phyloP scores from a whole-genome alignment of 1,140 invertebrate species.

The Drosophila repleta region DNA sequence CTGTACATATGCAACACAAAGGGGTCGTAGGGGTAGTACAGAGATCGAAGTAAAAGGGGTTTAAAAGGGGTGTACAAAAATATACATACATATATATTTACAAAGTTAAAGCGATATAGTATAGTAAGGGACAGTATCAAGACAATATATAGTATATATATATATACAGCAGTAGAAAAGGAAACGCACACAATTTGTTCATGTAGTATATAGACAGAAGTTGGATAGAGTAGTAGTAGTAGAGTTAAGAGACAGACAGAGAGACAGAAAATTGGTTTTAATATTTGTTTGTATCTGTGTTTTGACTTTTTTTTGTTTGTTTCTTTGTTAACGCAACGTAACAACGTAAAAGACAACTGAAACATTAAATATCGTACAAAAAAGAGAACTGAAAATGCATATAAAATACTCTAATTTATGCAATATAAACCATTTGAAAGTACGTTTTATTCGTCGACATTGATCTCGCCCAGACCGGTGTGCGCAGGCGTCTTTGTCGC shows the following conservation, averaged over 20 bases:
- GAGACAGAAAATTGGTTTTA: conserved; percentile 38
- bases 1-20: conserved; percentile 40
- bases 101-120: conserved; percentile 51
- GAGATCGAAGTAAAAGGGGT: conserved; percentile 23
- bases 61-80: conserved; percentile 34
- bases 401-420: conserved; percentile 46
- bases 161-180: conserved; percentile 60
- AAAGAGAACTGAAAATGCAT: conserved; percentile 67
- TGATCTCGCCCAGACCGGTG: conserved; percentile 90
- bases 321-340: conserved; percentile 66
- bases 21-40: conserved; percentile 40
- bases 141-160: conserved; percentile 63
- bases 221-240: conserved; percentile 2
- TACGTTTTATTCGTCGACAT: conserved; percentile 84
- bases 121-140: conserved; percentile 51
- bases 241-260: conserved; percentile 45
- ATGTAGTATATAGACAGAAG: conserved; percentile 30
- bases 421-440: conserved; percentile 68
- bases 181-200: conserved; percentile 52
- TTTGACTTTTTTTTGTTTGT: conserved; percentile 38
- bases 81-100: conserved; percentile 42
- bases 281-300: conserved; percentile 11
- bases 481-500: conserved; percentile 87
- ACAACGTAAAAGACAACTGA: conserved; percentile 56
- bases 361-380: conserved; percentile 41